Evolutionary conservation across 2,888 invertebrate species (phyloP), one percentile per base, ranked within the genome.

Genomic region (Drosophila fungiperda): DNA sequence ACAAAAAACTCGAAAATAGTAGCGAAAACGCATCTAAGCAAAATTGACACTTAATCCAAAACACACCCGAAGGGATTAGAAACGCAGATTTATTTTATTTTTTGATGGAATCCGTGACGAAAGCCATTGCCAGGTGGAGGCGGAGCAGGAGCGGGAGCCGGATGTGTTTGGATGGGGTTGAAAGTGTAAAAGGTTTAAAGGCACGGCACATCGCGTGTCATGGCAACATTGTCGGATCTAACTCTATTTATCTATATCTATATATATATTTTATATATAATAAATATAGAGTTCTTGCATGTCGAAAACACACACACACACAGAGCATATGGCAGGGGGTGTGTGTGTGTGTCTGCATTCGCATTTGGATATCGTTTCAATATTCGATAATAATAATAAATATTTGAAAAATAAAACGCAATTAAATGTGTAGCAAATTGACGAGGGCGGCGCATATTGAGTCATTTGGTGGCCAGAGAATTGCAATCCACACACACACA

Each of bases 351-450:
- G 38, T 38, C n/a, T 70, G 70, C 40, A 64, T 68, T 58, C 59
- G 70, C 65, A 67, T 76, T 66, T 62, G 72, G 68, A 69, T 74
- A 79, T 78, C 73, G 74, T 76, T 86, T 77, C 80, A 70, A 88
- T 88, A 86, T 85, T 88, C 83, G 83, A 88, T 89, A 89, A 83
- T 90, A 89, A 83, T 88, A 88, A 86, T 78, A 89, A 89, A 88
- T 90, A 88, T 87, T 83, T 81, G 85, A 80, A 89, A 87, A 84
- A 82, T 77, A 87, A 90, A 90, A 90, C 87, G 87, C 80, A 90
- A 87, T 87, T 90, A 83, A 83, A 89, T 89, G 78, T 73, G 68
- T 67, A 60, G 75, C 40, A 73, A 76, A 74, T 69, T 69, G 73
- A 63, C 73, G 72, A 76, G 68, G 66, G 38, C 50, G 57, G 29